A percentile compares a stretch with the other conserved stretches of the same genome.
Evolutionary conservation across 2,113 vertebrate species (phyloP).

Genomic region (Crypturellus undulatus): DNA sequence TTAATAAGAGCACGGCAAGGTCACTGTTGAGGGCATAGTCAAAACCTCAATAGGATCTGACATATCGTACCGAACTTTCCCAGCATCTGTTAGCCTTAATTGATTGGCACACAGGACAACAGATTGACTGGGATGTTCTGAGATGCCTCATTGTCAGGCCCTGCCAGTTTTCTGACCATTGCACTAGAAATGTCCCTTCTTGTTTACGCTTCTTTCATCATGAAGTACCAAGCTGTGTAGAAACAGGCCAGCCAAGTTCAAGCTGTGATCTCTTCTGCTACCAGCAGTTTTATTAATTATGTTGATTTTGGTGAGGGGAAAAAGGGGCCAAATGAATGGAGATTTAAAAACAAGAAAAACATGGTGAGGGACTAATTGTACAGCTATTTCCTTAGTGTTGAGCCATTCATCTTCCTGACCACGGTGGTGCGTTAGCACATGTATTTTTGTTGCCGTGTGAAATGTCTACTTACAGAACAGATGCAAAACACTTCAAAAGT

Average conservation of each 20-base stretch:
- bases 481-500: background rate
- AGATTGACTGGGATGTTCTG: conserved; percentile 32
- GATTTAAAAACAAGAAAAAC: background rate
- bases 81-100: conserved; percentile 49
- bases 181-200: background rate
- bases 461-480: conserved; percentile 6
- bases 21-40: background rate
- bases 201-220: conserved; percentile 25
- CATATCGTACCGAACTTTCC: background rate
- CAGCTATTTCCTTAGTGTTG: conserved; percentile 1
- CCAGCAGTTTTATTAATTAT: conserved; percentile 45
- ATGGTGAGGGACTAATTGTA: background rate
- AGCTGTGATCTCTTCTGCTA: conserved; percentile 56
- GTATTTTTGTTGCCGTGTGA: background rate
- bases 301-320: background rate
- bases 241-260: conserved; percentile 34
- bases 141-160: background rate
- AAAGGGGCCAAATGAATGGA: conserved; percentile 14
- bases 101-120: conserved; percentile 18
- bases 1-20: background rate
- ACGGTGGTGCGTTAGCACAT: background rate
- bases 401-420: background rate
- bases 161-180: background rate
- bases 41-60: background rate
- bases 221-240: conserved; percentile 27